Percentiles rank a stretch among this genome's conserved stretches.
Conservation (phyloP, 53 echinoderm and acorn worm genomes). For the Paracentrotus lividus region DNA sequence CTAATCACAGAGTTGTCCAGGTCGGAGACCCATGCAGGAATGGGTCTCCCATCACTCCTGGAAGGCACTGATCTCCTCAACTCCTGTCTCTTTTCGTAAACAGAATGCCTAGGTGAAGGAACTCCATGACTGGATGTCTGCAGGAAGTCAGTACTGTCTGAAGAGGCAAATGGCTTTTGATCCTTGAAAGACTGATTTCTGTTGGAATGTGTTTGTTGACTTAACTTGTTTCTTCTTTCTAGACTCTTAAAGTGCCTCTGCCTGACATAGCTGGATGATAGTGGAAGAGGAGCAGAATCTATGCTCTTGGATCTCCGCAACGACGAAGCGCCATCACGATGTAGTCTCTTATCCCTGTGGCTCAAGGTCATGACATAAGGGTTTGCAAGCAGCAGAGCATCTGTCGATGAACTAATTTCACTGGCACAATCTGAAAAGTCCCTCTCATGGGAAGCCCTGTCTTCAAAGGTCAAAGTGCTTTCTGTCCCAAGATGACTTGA, state of each 20-base stretch:
- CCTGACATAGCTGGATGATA: background rate
- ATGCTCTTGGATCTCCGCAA: slow-evolving; percentile 19
- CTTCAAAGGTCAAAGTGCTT: background rate
- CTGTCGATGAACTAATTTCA: slow-evolving; percentile 81
- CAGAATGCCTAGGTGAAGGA: slow-evolving; percentile 12
- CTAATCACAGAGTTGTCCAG: slow-evolving; percentile 71
- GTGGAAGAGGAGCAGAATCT: background rate
- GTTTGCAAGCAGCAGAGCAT: slow-evolving; percentile 78
- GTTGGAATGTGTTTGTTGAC: background rate
- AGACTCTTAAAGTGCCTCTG: background rate
- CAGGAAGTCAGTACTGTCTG: background rate
- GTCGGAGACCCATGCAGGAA: slow-evolving; percentile 88
- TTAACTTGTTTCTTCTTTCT: background rate
- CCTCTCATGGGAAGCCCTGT: background rate
- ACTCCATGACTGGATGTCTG: background rate
- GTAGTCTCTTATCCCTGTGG: background rate
- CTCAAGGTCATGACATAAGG: slow-evolving; percentile 49
- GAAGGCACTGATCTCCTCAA: slow-evolving; percentile 6
- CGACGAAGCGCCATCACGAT: background rate
- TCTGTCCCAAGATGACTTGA: slow-evolving; percentile 62
- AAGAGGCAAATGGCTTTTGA: background rate
- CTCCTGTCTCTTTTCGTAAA: slow-evolving; percentile 2
- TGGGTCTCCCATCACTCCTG: slow-evolving; percentile 69
- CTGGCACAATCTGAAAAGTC: slow-evolving; percentile 72
- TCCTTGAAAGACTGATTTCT: background rate